Evolutionary conservation across 1,140 invertebrate genomes (phyloP).

Genomic region (Melipona quadrifasciata): DNA sequence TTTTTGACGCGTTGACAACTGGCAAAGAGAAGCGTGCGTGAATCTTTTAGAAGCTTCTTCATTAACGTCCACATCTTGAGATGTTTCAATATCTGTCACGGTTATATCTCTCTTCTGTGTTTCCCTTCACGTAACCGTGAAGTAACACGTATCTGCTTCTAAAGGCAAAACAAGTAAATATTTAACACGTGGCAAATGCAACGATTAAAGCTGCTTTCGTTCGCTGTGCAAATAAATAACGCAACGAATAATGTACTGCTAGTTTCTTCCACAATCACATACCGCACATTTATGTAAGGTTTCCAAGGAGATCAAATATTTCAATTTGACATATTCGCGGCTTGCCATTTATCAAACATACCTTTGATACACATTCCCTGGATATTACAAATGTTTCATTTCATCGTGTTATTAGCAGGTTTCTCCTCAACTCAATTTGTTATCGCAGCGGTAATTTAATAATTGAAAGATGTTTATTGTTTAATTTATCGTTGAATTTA

Average conservation of each 20-base stretch:
- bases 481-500: neutral
- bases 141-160: neutral
- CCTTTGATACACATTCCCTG: neutral
- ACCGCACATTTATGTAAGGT: neutral
- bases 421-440: neutral
- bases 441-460: neutral
- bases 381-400: slow-evolving; percentile 1
- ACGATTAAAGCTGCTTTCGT: neutral
- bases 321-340: slow-evolving; percentile 1
- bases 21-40: neutral
- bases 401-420: neutral
- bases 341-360: neutral
- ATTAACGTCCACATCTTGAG: neutral
- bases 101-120: neutral
- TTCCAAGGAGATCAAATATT: neutral
- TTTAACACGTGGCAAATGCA: neutral
- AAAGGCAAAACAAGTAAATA: neutral
- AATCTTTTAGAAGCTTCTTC: neutral
- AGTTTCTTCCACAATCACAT: neutral
- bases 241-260: neutral
- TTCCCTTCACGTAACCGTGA: neutral
- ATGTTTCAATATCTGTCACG: neutral
- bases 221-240: neutral
- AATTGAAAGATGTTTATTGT: neutral
- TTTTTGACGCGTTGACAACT: too few species aligned